A percentile compares a stretch with the other conserved stretches of the same genome.
phyloP scores from a whole-genome alignment of 2,797 vertebrate genomes.

The Channa striata region DNA sequence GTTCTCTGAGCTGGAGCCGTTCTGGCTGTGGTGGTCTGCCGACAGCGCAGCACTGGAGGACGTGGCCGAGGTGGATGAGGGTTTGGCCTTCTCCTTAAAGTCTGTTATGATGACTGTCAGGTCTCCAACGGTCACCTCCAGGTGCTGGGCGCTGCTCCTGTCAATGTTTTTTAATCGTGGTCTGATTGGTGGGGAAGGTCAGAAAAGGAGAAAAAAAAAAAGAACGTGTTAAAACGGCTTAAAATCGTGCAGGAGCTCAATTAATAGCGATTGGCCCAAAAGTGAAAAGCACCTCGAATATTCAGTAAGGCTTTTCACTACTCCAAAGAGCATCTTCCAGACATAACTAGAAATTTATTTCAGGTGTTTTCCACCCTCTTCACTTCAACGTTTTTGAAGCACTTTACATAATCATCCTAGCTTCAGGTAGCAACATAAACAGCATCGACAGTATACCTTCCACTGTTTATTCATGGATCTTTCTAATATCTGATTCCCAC shows the following conservation, averaged over 20 bases:
- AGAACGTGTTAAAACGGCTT: neutral
- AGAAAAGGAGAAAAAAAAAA: neutral
- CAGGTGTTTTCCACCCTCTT: constrained; percentile 11
- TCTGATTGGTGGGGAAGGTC: constrained; percentile 70
- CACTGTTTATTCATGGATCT: constrained; percentile 41
- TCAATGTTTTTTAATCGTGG: constrained; percentile 99
- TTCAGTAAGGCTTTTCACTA: neutral
- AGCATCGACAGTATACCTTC: neutral
- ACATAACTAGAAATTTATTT: constrained; percentile 4
- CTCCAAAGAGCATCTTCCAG: neutral
- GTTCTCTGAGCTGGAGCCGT: constrained; percentile 97
- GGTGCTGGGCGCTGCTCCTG: constrained; percentile 98
- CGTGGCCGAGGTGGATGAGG: constrained; percentile 88
- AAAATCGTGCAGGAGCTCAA: neutral
- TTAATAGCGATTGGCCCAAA: neutral
- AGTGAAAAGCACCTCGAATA: neutral
- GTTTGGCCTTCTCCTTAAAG: constrained; percentile 99
- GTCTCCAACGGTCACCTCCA: constrained; percentile 99
- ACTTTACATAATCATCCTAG: constrained; percentile 10
- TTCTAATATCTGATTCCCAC: constrained; percentile 21
- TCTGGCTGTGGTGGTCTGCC: constrained; percentile 96
- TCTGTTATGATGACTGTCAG: constrained; percentile 99
- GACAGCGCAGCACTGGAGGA: constrained; percentile 79
- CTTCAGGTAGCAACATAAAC: constrained; percentile 31
- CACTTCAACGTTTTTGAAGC: constrained; percentile 13